Evolutionary conservation across 2,888 invertebrate species (phyloP).

Genomic region (Agrotis clavis): DNA sequence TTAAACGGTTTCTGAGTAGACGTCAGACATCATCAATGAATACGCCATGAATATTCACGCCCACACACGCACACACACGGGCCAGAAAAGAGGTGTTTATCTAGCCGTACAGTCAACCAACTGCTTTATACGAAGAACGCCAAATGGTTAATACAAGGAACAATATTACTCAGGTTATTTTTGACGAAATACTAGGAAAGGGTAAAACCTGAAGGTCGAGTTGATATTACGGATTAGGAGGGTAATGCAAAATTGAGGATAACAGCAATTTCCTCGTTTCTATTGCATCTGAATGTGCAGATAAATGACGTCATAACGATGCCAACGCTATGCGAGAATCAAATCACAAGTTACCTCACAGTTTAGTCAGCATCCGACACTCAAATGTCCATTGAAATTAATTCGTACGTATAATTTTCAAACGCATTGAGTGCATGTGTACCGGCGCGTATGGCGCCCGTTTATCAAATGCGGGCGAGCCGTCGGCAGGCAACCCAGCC

Average conservation of each 20-base stretch:
- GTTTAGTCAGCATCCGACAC: not conserved
- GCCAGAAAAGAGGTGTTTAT: slow-evolving; percentile 38
- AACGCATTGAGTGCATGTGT: slow-evolving; percentile 58
- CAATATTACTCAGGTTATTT: slow-evolving; percentile 22
- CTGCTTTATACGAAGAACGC: slow-evolving; percentile 18
- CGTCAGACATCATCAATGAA: slow-evolving; percentile 67
- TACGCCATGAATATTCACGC: slow-evolving; percentile 70
- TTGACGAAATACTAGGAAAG: slow-evolving; percentile 10
- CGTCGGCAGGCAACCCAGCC: slow-evolving; percentile 50
- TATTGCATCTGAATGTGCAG: slow-evolving; percentile 27
- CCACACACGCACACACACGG: slow-evolving; percentile 51
- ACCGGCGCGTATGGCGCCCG: slow-evolving; percentile 59
- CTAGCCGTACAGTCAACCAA: slow-evolving; percentile 41
- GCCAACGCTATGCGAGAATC: not conserved
- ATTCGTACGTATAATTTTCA: slow-evolving; percentile 10
- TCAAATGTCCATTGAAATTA: slow-evolving; percentile 9
- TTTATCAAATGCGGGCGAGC: slow-evolving; percentile 69
- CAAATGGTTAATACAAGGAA: slow-evolving; percentile 18
- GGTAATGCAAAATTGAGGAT: slow-evolving; percentile 33
- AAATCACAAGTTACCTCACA: not conserved
- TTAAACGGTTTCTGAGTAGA: slow-evolving; percentile 61
- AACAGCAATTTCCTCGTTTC: slow-evolving; percentile 37
- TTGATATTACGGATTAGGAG: slow-evolving; percentile 23
- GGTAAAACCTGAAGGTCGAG: slow-evolving; percentile 24
- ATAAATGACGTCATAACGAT: slow-evolving; percentile 13